Evolutionary conservation across 2,113 vertebrate genomes (phyloP), one percentile per base, ranked within the genome.

Genomic region (Brachirus orientalis): DNA sequence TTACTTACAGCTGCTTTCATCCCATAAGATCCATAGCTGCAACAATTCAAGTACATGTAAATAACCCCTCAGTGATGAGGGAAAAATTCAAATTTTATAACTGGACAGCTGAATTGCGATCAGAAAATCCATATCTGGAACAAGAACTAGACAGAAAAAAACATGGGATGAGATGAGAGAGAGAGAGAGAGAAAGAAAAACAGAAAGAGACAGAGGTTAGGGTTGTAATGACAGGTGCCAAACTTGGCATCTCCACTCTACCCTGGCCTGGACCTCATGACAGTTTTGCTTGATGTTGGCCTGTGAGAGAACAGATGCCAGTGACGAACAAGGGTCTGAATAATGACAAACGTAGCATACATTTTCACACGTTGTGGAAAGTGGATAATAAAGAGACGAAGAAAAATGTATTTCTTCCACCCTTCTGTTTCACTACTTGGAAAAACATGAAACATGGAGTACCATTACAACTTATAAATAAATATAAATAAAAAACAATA

Each of bases 181-280:
- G 44, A 14, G 20, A 9, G 1, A 0, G 12, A 38, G 17, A 7
- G 33, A 52, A 46, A 9, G 18, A 3, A 22, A 53, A 6, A 54
- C 46, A 67, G 62, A 35, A 16, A 57, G 51, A 66, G 17, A n/a
- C n/a, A n/a, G n/a, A n/a, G n/a, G n/a, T n/a, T n/a, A n/a, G n/a
- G n/a, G 58, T 41, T 60, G 53, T 41, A 37, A 40, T 69, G 50
- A 41, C 55, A 58, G 64, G 11, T 0, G 18, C 33, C 61, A 60
- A 55, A 51, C 41, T 67, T 71, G 65, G 61, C 65, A 43, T 38
- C 47, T 0, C 37, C 8, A 9, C 55, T 45, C 35, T 40, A 47
- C 56, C 19, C 37, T 64, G 57, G 59, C 51, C 54, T 56, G 52
- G 60, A 47, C 59, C 28, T 77, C 59, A 50, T 14, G n/a, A n/a